Percentiles rank a stretch among this genome's conserved stretches.
Evolutionary conservation across 2,113 vertebrate genomes (phyloP).

Genomic region (Campylorhamphus procurvoides): DNA sequence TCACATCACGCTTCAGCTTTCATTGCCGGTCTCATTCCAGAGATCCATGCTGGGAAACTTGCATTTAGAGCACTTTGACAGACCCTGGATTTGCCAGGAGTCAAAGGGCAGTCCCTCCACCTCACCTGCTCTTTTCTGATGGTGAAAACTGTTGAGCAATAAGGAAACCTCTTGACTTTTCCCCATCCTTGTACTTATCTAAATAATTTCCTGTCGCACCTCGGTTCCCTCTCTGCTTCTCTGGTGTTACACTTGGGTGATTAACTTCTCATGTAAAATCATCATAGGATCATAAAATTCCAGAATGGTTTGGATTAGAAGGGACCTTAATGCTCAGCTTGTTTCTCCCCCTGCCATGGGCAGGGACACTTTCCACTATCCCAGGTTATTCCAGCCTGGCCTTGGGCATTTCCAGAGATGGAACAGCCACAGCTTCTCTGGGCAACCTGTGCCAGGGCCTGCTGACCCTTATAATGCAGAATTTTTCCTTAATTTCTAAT

Average conservation of each 20-base stretch:
- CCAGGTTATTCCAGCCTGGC: rapidly evolving
- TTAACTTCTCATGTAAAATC: neutral
- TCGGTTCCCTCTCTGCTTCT: neutral
- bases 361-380: rapidly evolving
- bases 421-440: neutral
- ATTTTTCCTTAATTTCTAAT: neutral
- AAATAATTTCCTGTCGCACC: neutral
- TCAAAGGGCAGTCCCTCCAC: neutral
- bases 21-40: neutral
- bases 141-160: neutral
- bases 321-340: neutral
- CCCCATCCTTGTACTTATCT: rapidly evolving
- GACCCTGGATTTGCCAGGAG: neutral
- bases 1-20: neutral
- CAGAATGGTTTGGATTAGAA: neutral
- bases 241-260: neutral
- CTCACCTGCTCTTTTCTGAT: neutral
- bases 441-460: neutral
- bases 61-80: neutral
- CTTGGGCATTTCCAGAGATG: neutral
- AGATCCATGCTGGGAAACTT: rapidly evolving
- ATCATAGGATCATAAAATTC: neutral
- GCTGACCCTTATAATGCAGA: rapidly evolving
- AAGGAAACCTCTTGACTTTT: neutral
- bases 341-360: rapidly evolving